Evolutionary conservation across 2,888 invertebrate genomes (phyloP).

Genomic region (Philopedon plagiatum): DNA sequence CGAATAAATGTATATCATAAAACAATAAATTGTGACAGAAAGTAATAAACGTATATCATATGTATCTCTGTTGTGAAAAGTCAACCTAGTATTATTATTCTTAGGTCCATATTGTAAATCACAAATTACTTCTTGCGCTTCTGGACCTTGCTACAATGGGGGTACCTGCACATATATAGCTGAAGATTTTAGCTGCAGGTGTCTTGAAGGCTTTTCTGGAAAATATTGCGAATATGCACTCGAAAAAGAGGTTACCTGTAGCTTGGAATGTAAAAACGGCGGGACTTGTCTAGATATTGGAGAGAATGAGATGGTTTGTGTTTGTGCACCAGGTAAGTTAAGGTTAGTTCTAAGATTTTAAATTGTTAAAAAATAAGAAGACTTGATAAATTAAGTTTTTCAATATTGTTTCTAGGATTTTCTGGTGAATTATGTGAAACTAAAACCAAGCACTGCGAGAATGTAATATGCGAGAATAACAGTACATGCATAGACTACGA

Average conservation of each 20-base stretch:
- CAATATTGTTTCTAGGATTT: conserved; percentile 62
- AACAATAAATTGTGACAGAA: not conserved
- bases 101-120: conserved; percentile 72
- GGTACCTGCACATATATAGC: conserved; percentile 67
- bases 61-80: not conserved
- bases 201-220: conserved; percentile 70
- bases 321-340: conserved; percentile 63
- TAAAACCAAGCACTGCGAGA: conserved; percentile 57
- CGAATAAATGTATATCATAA: conserved; percentile 9
- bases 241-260: conserved; percentile 61
- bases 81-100: not conserved
- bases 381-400: too few relatives aligned
- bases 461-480: conserved; percentile 66
- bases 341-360: not conserved
- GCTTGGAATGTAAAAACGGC: conserved; percentile 69
- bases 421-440: conserved; percentile 64
- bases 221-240: conserved; percentile 63
- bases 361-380: conserved; percentile 3
- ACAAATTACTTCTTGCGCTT: conserved; percentile 69
- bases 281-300: conserved; percentile 69
- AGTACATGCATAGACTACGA: conserved; percentile 65
- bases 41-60: not conserved
- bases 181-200: conserved; percentile 68
- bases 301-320: conserved; percentile 67
- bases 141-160: conserved; percentile 72